Conservation (phyloP, 2,888 invertebrate species). For the Tyria jacobaeae region DNA sequence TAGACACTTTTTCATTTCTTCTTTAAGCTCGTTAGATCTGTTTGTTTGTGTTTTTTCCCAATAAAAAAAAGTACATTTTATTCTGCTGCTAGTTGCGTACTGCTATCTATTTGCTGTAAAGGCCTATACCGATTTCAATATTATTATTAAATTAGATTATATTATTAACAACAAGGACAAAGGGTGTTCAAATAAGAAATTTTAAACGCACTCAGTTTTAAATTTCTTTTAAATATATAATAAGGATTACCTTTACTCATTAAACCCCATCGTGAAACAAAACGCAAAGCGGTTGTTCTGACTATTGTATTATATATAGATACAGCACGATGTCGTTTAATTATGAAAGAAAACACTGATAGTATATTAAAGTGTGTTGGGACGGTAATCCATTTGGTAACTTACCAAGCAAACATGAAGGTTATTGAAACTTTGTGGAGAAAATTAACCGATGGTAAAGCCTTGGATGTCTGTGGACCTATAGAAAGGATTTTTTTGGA, state of each 20-base stretch:
- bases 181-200: too few species aligned
- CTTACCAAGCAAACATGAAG: slow-evolving; percentile 51
- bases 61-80: neutral
- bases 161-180: too few species aligned
- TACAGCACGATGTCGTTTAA: slow-evolving; percentile 17
- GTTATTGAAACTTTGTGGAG: slow-evolving; percentile 57
- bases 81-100: too few species aligned
- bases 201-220: too few species aligned
- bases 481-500: slow-evolving; percentile 71
- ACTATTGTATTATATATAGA: slow-evolving; percentile 21
- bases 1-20: neutral
- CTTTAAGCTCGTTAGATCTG: neutral
- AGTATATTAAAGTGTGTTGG: neutral
- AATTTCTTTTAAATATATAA: too few species aligned
- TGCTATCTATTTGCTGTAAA: too few species aligned
- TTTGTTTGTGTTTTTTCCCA: too few species aligned
- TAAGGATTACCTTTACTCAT: too few species aligned
- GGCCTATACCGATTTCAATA: too few species aligned
- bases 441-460: slow-evolving; percentile 63
- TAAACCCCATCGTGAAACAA: too few species aligned
- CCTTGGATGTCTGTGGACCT: slow-evolving; percentile 62
- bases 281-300: neutral
- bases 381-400: slow-evolving; percentile 12
- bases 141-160: too few species aligned
- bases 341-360: slow-evolving; percentile 5